phyloP scores from a whole-genome alignment of 2,888 invertebrate species.

The Trachelus tabidus region DNA sequence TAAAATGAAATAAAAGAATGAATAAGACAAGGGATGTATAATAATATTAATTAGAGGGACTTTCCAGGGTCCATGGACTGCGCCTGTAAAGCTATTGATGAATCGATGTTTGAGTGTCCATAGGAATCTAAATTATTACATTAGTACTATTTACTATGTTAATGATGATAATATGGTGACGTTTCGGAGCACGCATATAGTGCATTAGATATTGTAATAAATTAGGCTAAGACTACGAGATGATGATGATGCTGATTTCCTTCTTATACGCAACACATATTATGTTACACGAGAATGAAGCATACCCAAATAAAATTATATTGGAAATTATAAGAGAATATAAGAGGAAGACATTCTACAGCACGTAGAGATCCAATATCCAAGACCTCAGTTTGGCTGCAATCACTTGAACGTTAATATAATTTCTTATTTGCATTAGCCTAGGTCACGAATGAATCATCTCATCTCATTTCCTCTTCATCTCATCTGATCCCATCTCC shows the following conservation, averaged over 20 bases:
- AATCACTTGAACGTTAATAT: background rate
- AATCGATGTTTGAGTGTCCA: background rate
- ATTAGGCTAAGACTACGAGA: conserved; percentile 31
- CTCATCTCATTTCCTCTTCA: background rate
- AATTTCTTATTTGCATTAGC: background rate
- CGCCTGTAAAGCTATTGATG: background rate
- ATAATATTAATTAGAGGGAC: background rate
- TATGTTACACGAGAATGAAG: conserved; percentile 37
- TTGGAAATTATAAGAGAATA: conserved; percentile 17
- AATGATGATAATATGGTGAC: conserved; percentile 28
- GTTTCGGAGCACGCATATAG: conserved; percentile 29
- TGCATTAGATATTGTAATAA: conserved; percentile 30
- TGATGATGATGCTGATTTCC: conserved; percentile 31
- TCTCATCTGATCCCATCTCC: background rate
- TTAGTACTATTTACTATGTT: conserved; percentile 31
- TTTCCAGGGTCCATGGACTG: background rate
- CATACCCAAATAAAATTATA: conserved; percentile 40
- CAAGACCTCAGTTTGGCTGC: background rate
- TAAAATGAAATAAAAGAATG: background rate
- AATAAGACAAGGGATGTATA: background rate
- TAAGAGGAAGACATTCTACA: background rate
- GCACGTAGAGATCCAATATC: background rate
- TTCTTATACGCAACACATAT: conserved; percentile 31
- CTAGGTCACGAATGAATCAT: background rate
- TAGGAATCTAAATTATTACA: conserved; percentile 25